Conservation (phyloP, 2,113 vertebrate species). For the Coptodon rendalli region DNA sequence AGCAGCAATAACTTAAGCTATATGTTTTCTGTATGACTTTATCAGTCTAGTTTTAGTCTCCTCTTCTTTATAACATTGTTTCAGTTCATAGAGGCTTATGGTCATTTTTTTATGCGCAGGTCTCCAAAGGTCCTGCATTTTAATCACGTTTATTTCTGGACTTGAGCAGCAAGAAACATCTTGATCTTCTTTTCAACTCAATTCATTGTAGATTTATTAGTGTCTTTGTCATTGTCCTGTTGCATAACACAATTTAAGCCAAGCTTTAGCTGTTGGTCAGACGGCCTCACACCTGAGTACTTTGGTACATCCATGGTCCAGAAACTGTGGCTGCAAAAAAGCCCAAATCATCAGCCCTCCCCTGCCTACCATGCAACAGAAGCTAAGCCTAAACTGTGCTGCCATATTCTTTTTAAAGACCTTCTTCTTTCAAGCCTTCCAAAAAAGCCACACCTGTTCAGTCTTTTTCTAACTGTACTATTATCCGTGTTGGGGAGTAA, state of each 20-base stretch:
- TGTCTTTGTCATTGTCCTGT: neutral
- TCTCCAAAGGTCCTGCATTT: neutral
- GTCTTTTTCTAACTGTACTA: neutral
- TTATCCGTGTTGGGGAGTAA: neutral
- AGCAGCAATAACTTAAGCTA: rapidly evolving
- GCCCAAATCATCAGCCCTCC: neutral
- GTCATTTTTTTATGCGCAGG: neutral
- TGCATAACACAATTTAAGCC: neutral
- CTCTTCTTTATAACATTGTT: neutral
- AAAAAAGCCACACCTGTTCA: neutral
- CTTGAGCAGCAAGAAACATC: neutral
- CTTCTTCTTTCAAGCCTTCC: neutral
- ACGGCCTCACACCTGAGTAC: neutral
- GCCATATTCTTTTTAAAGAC: neutral
- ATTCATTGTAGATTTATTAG: neutral
- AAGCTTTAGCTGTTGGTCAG: neutral
- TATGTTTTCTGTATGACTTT: neutral
- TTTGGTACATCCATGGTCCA: neutral
- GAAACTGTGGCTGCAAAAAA: neutral
- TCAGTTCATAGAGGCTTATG: neutral
- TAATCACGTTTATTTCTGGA: neutral
- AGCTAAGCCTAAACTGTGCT: neutral
- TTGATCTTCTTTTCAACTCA: neutral
- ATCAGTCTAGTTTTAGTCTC: neutral
- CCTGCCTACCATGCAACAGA: rapidly evolving